phyloP scores from a whole-genome alignment of 2,888 invertebrate species.

The Periphyllus acericola region DNA sequence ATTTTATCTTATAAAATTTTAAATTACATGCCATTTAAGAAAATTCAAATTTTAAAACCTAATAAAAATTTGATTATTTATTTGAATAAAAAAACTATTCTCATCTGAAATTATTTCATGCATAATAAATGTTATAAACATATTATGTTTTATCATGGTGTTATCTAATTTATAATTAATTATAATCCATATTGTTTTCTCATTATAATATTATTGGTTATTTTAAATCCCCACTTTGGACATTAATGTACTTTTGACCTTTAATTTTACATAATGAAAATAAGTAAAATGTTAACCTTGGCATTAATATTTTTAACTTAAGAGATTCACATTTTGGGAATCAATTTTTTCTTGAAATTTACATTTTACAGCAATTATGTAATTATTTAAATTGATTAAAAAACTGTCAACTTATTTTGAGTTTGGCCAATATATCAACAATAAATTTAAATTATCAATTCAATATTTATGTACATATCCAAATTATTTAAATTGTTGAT shows the following conservation, averaged over 20 bases:
- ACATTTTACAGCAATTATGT: neutral
- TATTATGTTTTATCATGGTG: neutral
- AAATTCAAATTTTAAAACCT: neutral
- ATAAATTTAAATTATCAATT: no score
- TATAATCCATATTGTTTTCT: slow-evolving; percentile 1
- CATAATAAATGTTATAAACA: neutral
- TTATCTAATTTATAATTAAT: neutral
- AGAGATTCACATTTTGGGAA: neutral
- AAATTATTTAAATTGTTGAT: no score
- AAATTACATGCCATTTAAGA: neutral
- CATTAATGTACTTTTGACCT: slow-evolving; percentile 10
- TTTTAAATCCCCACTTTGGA: neutral
- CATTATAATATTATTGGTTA: slow-evolving; percentile 26
- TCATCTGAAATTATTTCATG: neutral
- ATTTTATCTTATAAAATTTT: neutral
- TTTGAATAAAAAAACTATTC: no score
- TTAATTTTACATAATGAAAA: neutral
- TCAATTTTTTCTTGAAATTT: neutral
- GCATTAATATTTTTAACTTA: neutral
- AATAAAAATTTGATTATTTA: no score
- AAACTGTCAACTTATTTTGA: neutral
- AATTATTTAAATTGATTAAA: neutral
- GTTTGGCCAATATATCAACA: neutral
- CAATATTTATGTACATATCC: no score
- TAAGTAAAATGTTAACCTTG: neutral